Conservation (phyloP, 2,888 invertebrate genomes). For the Orchesellides sinensis region DNA sequence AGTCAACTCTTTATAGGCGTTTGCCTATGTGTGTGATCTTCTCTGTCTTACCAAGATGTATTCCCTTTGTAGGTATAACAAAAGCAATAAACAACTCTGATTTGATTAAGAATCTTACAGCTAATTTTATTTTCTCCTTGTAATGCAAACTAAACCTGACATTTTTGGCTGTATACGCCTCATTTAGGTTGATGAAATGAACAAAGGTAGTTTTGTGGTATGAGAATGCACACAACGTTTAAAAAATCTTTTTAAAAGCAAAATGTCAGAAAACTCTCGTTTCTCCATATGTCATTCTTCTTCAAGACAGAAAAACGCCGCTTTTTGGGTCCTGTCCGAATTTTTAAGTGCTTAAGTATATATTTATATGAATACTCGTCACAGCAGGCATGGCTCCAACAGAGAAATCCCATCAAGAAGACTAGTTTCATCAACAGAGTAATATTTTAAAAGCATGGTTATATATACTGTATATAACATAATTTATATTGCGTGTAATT, state of each 20-base stretch:
- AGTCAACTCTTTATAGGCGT: too few species aligned
- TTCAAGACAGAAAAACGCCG: neutral
- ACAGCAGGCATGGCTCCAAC: conserved; percentile 21
- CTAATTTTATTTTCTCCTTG: conserved; percentile 5
- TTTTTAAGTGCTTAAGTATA: neutral
- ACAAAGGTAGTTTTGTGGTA: neutral
- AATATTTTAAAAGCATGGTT: too few species aligned
- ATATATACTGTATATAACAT: too few species aligned
- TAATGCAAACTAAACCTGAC: neutral
- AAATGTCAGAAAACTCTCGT: conserved; percentile 16
- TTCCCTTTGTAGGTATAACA: neutral
- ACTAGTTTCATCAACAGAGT: neutral
- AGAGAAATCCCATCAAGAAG: conserved; percentile 1
- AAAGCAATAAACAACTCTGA: conserved; percentile 16
- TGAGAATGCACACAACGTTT: neutral
- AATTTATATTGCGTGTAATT: too few species aligned
- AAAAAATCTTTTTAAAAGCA: conserved; percentile 5
- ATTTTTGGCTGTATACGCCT: too few species aligned
- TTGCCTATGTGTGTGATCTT: neutral
- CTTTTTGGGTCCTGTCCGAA: neutral
- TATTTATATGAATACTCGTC: neutral
- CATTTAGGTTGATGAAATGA: too few species aligned
- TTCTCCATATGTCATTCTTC: conserved; percentile 24
- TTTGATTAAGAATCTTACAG: conserved; percentile 20
- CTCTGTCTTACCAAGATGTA: too few species aligned